These are phyloP conservation scores for Ganaspis brasiliensis DNA, from an alignment of 2,888 invertebrate genomes.

Conservation along the genomic window DNA sequence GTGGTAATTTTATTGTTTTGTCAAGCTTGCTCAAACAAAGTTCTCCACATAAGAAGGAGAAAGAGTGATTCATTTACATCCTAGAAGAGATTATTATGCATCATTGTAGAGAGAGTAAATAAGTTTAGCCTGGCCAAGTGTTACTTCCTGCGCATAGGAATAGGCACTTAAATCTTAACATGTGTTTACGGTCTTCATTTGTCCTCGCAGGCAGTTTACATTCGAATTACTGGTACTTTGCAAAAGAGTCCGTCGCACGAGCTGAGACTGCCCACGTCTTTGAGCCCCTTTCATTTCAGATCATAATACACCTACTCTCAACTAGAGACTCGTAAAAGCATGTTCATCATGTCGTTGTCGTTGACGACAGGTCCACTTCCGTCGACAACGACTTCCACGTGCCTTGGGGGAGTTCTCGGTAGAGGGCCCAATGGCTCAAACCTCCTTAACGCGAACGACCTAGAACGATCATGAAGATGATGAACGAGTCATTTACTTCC, in stretches of 20 bases:
- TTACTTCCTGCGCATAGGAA: conserved; percentile 33
- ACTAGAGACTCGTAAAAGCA: conserved; percentile 34
- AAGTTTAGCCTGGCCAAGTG: conserved; percentile 29
- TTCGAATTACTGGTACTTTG: conserved; percentile 57
- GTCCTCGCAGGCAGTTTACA: conserved; percentile 62
- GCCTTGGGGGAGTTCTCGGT: conserved; percentile 30
- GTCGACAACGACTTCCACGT: conserved; percentile 48
- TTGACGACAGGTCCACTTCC: conserved; percentile 74
- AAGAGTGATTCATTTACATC: conserved; percentile 20
- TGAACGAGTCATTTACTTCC: conserved; percentile 33
- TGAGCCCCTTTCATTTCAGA: conserved; percentile 67
- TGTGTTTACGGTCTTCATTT: conserved; percentile 73
- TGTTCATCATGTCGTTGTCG: conserved; percentile 71
- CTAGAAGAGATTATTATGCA: conserved; percentile 25
- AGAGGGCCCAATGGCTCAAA: background rate
- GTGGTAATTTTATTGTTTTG: conserved; percentile 20
- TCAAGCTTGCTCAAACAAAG: conserved; percentile 14
- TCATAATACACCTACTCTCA: conserved; percentile 70
- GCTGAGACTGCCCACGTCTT: conserved; percentile 69
- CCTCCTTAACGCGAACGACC: conserved; percentile 7
- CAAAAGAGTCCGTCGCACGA: conserved; percentile 58
- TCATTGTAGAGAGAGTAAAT: conserved; percentile 34
- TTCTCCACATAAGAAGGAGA: background rate
- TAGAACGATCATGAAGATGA: conserved; percentile 17
- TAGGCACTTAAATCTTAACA: conserved; percentile 45